These are phyloP conservation scores for Lycophotia porphyrea DNA, from an alignment of 2,888 invertebrate genomes.

Conservation along the genomic window DNA sequence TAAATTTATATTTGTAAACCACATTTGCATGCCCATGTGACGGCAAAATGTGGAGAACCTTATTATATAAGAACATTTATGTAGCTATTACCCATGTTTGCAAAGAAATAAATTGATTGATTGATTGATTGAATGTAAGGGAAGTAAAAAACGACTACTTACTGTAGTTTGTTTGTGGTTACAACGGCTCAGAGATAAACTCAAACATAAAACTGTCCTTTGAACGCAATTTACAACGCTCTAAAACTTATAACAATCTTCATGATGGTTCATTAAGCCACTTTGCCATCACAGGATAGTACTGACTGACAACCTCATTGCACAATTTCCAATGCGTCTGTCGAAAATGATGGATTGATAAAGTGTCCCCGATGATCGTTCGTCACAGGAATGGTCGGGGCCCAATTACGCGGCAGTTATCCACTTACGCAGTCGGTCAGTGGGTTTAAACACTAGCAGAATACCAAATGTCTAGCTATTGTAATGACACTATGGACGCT, in stretches of 20 bases:
- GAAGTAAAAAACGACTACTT: neutral
- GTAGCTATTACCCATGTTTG: too few relatives aligned
- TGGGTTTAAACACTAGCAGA: neutral
- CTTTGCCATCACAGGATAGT: neutral
- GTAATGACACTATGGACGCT: neutral
- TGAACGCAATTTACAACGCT: neutral
- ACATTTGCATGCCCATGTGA: too few relatives aligned
- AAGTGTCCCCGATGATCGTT: slow-evolving; percentile 26
- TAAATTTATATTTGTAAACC: too few relatives aligned
- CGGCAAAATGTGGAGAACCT: too few relatives aligned
- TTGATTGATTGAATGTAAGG: too few relatives aligned
- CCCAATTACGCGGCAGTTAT: slow-evolving; percentile 20
- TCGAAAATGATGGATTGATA: slow-evolving; percentile 28
- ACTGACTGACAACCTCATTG: neutral
- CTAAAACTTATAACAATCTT: neutral
- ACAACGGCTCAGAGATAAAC: neutral
- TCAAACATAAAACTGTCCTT: neutral
- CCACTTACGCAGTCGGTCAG: neutral
- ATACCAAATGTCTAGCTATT: slow-evolving; percentile 1
- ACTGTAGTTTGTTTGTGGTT: neutral
- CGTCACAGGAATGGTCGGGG: slow-evolving; percentile 12
- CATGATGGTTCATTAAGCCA: slow-evolving; percentile 14
- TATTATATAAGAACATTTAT: too few relatives aligned
- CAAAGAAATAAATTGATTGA: too few relatives aligned
- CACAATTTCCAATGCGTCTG: slow-evolving; percentile 25